These are phyloP conservation scores for Oncorhynchus masou DNA, from an alignment of 2,113 vertebrate genomes.

Conservation along the genomic window DNA sequence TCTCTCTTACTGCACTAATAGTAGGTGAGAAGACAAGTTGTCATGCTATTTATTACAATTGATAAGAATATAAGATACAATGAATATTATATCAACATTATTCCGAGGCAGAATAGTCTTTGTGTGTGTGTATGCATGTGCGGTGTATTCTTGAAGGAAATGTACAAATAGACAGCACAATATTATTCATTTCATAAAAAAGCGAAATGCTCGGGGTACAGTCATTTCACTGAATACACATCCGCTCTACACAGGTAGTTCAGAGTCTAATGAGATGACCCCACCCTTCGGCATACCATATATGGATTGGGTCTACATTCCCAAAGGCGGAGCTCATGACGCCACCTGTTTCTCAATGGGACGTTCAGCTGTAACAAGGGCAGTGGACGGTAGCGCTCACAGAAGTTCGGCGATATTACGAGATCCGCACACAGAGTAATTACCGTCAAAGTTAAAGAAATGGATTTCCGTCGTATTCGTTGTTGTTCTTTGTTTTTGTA, in stretches of 20 bases:
- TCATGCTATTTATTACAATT: no score
- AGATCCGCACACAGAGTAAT: not conserved
- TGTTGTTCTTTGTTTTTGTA: conserved; percentile 40
- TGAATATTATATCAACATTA: no score
- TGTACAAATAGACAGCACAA: no score
- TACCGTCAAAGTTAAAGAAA: conserved; percentile 36
- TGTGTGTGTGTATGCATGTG: no score
- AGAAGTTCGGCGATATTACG: conserved; percentile 3
- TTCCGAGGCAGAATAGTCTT: no score
- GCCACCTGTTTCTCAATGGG: conserved; percentile 73
- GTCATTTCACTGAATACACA: not conserved
- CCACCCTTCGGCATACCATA: conserved; percentile 52
- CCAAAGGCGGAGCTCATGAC: conserved; percentile 62
- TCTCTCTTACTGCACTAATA: no score
- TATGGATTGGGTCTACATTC: conserved; percentile 63
- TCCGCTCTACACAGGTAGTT: conserved; percentile 57
- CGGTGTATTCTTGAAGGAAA: no score
- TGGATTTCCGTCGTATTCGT: conserved; percentile 61
- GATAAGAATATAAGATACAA: no score
- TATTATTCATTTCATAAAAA: no score
- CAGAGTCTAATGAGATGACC: not conserved
- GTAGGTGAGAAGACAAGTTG: no score
- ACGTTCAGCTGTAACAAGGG: conserved; percentile 15
- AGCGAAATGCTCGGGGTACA: no score
- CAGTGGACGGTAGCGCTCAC: conserved; percentile 11